Conservation (phyloP, 2,113 vertebrate genomes). For the Emydura subglobosa region DNA sequence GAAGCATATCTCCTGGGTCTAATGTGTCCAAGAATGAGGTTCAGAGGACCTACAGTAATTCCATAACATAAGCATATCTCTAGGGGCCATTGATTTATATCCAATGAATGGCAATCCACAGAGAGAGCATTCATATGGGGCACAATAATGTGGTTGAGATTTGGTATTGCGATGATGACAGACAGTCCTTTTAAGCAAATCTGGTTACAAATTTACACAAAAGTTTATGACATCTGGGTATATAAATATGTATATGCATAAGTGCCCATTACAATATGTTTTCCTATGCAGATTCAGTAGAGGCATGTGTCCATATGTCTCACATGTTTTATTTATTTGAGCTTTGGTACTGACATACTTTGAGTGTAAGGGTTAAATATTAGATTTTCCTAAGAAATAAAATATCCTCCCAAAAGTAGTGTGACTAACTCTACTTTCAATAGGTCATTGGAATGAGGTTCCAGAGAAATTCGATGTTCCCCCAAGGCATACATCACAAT, state of each 20-base stretch:
- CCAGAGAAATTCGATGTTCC: background rate
- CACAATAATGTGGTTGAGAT: rapidly evolving
- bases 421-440: conserved; percentile 1
- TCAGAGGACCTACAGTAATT: background rate
- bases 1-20: background rate
- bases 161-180: background rate
- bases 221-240: rapidly evolving
- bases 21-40: background rate
- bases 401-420: background rate
- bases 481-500: background rate
- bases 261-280: background rate
- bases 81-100: background rate
- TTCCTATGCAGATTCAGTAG: background rate
- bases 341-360: background rate
- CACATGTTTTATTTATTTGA: background rate
- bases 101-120: background rate
- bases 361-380: background rate
- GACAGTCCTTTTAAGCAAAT: background rate
- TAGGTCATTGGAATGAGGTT: background rate
- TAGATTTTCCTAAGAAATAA: background rate
- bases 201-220: background rate
- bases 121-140: background rate
- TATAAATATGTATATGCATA: rapidly evolving
- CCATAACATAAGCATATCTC: background rate
- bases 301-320: conserved; percentile 3